Conservation (phyloP, 1,140 invertebrate genomes). For the Dolichoris vasculosae region DNA sequence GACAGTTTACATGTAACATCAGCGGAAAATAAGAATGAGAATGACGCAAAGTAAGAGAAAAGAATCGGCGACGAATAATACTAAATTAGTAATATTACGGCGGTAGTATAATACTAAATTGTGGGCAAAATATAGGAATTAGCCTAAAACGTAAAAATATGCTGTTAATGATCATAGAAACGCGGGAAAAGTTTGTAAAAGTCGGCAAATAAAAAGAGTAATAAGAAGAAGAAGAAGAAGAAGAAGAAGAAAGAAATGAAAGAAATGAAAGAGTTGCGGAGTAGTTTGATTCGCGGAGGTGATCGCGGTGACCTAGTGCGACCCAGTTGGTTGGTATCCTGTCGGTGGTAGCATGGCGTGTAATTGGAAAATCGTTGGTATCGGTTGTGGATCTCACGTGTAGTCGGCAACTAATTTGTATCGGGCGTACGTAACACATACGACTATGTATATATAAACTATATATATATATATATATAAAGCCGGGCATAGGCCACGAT, state of each 20-base stretch:
- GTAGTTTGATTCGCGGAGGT: background rate
- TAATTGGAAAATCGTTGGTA: constrained; percentile 75
- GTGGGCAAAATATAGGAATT: background rate
- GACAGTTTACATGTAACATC: background rate
- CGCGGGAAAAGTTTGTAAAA: background rate
- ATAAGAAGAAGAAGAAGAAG: background rate
- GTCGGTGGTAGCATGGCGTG: constrained; percentile 56
- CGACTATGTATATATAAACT: too few species aligned
- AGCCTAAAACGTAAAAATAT: background rate
- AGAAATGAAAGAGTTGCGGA: background rate
- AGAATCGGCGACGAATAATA: too few species aligned
- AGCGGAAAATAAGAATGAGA: background rate
- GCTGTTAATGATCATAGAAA: background rate
- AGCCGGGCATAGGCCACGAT: background rate
- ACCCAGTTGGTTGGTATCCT: too few species aligned
- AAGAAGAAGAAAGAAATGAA: background rate
- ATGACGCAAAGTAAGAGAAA: background rate
- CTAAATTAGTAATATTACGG: too few species aligned
- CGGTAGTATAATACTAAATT: background rate
- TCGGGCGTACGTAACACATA: background rate
- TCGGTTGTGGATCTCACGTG: constrained; percentile 56
- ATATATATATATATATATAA: too few species aligned
- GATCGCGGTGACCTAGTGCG: background rate
- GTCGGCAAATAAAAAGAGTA: background rate
- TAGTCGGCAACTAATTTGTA: constrained; percentile 51